A percentile compares a stretch with the other conserved stretches of the same genome.
Conservation (phyloP, 2,888 invertebrate species). For the Sycophila texana region DNA sequence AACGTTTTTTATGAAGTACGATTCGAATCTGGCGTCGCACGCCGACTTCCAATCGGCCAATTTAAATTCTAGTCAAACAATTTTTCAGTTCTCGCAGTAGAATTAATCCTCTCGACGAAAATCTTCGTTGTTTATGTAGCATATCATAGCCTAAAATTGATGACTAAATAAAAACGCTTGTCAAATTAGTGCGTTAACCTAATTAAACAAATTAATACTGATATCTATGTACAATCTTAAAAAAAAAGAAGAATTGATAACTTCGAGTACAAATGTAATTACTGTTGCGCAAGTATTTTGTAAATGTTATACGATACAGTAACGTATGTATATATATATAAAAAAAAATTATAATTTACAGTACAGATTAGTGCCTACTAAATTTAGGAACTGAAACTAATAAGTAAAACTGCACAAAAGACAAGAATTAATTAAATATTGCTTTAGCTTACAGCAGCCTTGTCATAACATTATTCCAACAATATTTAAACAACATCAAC, state of each 20-base stretch:
- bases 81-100: background rate
- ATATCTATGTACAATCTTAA: slow-evolving; percentile 53
- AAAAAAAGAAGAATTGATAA: slow-evolving; percentile 15
- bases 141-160: slow-evolving; percentile 45
- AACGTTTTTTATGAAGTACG: background rate
- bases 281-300: slow-evolving; percentile 29
- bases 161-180: slow-evolving; percentile 51
- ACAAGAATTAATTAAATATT: slow-evolving; percentile 32
- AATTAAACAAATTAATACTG: slow-evolving; percentile 56
- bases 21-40: no score
- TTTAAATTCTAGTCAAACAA: no score
- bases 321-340: slow-evolving; percentile 24
- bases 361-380: slow-evolving; percentile 13
- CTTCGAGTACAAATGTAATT: slow-evolving; percentile 44
- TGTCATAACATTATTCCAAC: slow-evolving; percentile 30
- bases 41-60: no score
- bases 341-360: slow-evolving; percentile 31
- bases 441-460: background rate
- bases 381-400: slow-evolving; percentile 41
- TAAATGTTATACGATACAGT: slow-evolving; percentile 33
- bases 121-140: slow-evolving; percentile 24
- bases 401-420: slow-evolving; percentile 35
- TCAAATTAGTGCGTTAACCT: slow-evolving; percentile 18
- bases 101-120: slow-evolving; percentile 32
- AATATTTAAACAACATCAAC: slow-evolving; percentile 30